phyloP scores from a whole-genome alignment of 2,797 vertebrate genomes.

The Poeciliopsis presidionis region DNA sequence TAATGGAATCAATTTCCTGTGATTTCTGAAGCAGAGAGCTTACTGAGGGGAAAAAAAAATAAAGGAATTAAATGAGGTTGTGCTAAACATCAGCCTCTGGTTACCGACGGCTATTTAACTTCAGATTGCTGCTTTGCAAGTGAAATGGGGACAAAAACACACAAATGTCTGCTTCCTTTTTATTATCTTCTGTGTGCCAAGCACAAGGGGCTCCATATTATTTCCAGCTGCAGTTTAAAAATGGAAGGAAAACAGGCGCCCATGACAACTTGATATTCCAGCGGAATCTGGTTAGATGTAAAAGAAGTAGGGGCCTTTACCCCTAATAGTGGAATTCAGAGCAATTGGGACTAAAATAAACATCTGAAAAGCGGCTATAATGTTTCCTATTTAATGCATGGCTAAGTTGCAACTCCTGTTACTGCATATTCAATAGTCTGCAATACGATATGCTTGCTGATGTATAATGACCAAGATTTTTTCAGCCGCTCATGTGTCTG shows the following conservation, averaged over 20 bases:
- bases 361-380: slow-evolving; percentile 39
- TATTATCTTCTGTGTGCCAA: slow-evolving; percentile 28
- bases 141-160: slow-evolving; percentile 37
- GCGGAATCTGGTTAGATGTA: slow-evolving; percentile 6
- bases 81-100: slow-evolving; percentile 67
- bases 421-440: slow-evolving; percentile 41
- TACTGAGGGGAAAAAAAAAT: slow-evolving; percentile 67
- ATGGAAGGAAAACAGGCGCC: slow-evolving; percentile 11
- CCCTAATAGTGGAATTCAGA: slow-evolving; percentile 24
- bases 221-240: slow-evolving; percentile 12
- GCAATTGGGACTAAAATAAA: slow-evolving; percentile 29
- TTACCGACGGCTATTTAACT: slow-evolving; percentile 67
- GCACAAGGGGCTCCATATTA: slow-evolving; percentile 21
- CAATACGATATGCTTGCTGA: slow-evolving; percentile 54
- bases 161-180: slow-evolving; percentile 36
- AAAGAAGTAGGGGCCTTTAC: slow-evolving; percentile 1
- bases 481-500: slow-evolving; percentile 58
- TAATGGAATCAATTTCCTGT: slow-evolving; percentile 83
- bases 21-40: slow-evolving; percentile 74
- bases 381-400: slow-evolving; percentile 58
- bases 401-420: slow-evolving; percentile 38
- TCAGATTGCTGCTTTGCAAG: slow-evolving; percentile 58
- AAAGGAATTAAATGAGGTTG: slow-evolving; percentile 76
- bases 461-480: slow-evolving; percentile 69
- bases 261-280: neutral